Base-by-base conservation (phyloP, 2,797 vertebrate genomes). In the Sus cebifrons region DNA sequence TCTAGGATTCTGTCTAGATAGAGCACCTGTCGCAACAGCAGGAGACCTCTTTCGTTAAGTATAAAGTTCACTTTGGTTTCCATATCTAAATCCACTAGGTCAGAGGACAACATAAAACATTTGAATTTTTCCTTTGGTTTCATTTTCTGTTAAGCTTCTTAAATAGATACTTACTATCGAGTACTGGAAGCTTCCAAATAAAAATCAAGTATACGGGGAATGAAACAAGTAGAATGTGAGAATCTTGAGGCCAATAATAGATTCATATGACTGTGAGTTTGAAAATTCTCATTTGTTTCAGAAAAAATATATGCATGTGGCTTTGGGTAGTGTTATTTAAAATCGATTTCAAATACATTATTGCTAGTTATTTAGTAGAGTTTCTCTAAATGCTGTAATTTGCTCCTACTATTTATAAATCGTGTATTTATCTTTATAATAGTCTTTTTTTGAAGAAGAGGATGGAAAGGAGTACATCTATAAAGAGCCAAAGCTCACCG, bases 401-500 rank as follows among this genome's bases (percentile, higher is more conserved):
- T 89, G 58, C 0, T 87, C 11, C 20, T 56, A 54, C 11, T 58
- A 4, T 75, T 95, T 79, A 54, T 81, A 82, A 77, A 71, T 70
- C 78, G 3, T 89, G 25, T 91, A 6, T 90, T 97, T 92, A 58
- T 85, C 70, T 97, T 94, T 93, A 6, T n/a, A 91, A 91, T 86
- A 99, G 99, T 98, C 99, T 0, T 99, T 99, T 98, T 99, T 99
- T 95, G 99, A 99, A 98, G 99, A 99, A 96, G 99, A 99, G 97
- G 99, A 99, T 73, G 99, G 99, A 70, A 99, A 99, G 92, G 99
- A 99, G 89, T 99, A 99, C 52, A 99, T 99, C 95, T 99, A 99
- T 98, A 99, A 99, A 97, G 99, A 99, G 68, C 99, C 99, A 65
- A 99, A 99, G 96, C 99, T 99, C 86, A 99, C 99, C 0, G 99